Evolutionary conservation across 2,888 invertebrate species (phyloP).

Genomic region (Pristionchus japonicus): DNA sequence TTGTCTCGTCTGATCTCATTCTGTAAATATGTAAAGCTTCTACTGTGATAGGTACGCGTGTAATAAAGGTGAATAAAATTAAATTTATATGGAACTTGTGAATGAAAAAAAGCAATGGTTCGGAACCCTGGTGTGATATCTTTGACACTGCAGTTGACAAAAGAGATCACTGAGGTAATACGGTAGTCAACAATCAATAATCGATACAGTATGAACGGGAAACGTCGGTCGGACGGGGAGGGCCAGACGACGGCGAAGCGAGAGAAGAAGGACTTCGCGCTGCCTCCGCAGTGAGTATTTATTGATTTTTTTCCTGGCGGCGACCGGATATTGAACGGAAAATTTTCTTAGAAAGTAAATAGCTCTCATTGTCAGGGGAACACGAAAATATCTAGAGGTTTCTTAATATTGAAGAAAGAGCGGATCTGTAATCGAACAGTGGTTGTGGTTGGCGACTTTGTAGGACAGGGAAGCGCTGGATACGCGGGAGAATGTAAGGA

Average conservation of each 20-base stretch:
- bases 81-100: background rate
- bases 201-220: conserved; percentile 31
- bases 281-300: conserved; percentile 1
- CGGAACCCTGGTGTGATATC: background rate
- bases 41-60: conserved; percentile 17
- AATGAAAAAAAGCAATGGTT: background rate
- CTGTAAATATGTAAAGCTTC: background rate
- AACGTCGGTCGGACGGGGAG: background rate
- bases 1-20: background rate
- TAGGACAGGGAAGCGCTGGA: background rate
- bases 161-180: background rate
- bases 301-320: background rate
- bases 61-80: background rate
- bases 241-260: background rate
- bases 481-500: too few species aligned
- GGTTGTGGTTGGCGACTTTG: too few species aligned
- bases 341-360: too few species aligned
- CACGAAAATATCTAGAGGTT: too few species aligned
- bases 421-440: too few species aligned
- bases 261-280: background rate
- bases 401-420: background rate
- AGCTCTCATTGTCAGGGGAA: too few species aligned
- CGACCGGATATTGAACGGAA: background rate
- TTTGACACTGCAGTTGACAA: background rate
- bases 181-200: background rate